Evolutionary conservation across 2,113 vertebrate genomes (phyloP), one percentile per base, ranked within the genome.

Genomic region (Oreochromis spilurus): DNA sequence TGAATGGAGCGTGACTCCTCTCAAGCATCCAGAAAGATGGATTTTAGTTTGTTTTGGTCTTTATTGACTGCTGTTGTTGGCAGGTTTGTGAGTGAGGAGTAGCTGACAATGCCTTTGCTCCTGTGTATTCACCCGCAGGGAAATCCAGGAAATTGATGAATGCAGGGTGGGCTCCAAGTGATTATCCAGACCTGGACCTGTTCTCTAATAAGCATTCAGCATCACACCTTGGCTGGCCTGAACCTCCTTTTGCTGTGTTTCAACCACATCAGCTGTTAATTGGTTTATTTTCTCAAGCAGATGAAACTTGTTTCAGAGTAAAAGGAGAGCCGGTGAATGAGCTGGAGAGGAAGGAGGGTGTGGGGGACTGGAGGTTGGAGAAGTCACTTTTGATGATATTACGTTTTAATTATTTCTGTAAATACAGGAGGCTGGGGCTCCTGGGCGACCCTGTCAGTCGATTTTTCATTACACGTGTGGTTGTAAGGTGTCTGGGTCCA

Each of bases 401-500:
- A 77, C 17, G 16, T 81, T 95, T 91, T 79, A 90, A 93, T 93
- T 75, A 92, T 87, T 95, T 95, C 87, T 96, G 88, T 91, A 95
- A 96, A 94, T 92, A 91, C 90, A 26, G 85, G 94, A 90, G 45
- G 91, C 45, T 87, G 86, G 57, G 57, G 79, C 89, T 90, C 86
- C 83, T 65, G 90, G 79, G 90, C 13, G n/a, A 65, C 36, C 83
- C 89, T 85, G 82, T 85, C 90, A 86, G 79, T 89, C 86, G 94
- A 91, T 94, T 96, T 96, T 95, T 96, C 94, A 95, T 96, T 96
- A 92, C 84, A 90, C 80, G 54, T 91, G 90, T 83, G 91, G 89
- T 94, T 93, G 96, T 94, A 82, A 93, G 97, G 95, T 70, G 83
- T 92, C 91, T 92, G 95, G 95, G 96, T 97, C 94, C 90, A 90